These are phyloP conservation scores for Acleris cristana DNA, from an alignment of 2,888 invertebrate genomes.

Conservation along the genomic window DNA sequence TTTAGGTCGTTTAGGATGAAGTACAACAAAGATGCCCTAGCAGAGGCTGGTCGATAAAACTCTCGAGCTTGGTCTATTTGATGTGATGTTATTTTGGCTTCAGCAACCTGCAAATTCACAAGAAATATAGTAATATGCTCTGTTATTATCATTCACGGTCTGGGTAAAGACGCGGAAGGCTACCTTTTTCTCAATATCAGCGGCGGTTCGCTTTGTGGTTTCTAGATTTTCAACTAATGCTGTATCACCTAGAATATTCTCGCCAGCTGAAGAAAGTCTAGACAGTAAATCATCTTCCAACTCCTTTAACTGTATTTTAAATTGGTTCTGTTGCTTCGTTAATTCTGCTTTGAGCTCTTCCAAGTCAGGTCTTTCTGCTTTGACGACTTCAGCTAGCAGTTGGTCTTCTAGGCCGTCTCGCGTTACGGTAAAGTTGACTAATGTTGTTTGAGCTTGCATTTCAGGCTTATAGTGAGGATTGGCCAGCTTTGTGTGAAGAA, in stretches of 20 bases:
- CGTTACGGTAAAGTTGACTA: slow-evolving; percentile 98
- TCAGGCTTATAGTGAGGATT: slow-evolving; percentile 99
- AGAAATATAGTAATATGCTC: background rate
- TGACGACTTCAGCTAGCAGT: slow-evolving; percentile 97
- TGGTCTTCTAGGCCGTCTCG: slow-evolving; percentile 98
- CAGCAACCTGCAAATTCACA: slow-evolving; percentile 84
- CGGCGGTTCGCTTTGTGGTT: slow-evolving; percentile 97
- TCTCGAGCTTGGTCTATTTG: slow-evolving; percentile 97
- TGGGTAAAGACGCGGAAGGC: background rate
- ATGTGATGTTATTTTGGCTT: slow-evolving; percentile 95
- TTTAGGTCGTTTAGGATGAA: slow-evolving; percentile 97
- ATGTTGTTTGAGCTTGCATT: slow-evolving; percentile 98
- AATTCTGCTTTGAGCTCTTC: slow-evolving; percentile 97
- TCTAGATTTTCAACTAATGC: slow-evolving; percentile 98
- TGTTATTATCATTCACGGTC: no score
- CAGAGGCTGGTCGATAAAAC: slow-evolving; percentile 94
- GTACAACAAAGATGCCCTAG: slow-evolving; percentile 95
- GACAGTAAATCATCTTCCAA: slow-evolving; percentile 97
- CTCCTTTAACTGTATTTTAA: slow-evolving; percentile 96
- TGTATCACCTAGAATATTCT: slow-evolving; percentile 96
- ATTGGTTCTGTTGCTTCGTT: slow-evolving; percentile 98
- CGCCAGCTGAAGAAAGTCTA: slow-evolving; percentile 94
- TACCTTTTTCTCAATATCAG: slow-evolving; percentile 96
- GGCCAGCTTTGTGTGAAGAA: slow-evolving; percentile 97
- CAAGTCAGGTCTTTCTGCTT: slow-evolving; percentile 97